phyloP scores from a whole-genome alignment of 2,888 invertebrate species.

The Mythimna lalbum region DNA sequence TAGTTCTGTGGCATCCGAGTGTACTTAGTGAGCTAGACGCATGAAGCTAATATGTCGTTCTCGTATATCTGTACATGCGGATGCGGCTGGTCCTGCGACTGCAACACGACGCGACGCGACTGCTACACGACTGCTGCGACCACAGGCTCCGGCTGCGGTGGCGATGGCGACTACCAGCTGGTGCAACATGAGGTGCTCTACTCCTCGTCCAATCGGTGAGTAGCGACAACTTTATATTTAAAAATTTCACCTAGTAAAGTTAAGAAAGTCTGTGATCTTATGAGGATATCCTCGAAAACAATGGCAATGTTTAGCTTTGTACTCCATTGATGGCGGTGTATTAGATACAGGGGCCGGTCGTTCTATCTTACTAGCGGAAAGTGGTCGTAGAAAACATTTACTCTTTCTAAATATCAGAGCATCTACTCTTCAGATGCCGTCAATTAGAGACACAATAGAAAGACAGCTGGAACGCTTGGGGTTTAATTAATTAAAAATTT shows the following conservation, averaged over 20 bases:
- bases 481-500: too few species aligned
- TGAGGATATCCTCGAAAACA: background rate
- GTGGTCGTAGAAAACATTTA: too few species aligned
- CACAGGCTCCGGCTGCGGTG: slow-evolving; percentile 95
- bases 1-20: slow-evolving; percentile 10
- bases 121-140: slow-evolving; percentile 70
- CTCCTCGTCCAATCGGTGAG: slow-evolving; percentile 98
- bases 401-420: too few species aligned
- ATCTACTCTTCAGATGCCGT: too few species aligned
- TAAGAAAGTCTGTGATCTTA: background rate
- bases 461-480: too few species aligned
- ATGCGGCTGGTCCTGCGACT: slow-evolving; percentile 61
- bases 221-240: background rate
- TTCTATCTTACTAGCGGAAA: too few species aligned
- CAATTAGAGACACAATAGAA: too few species aligned
- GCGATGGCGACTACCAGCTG: slow-evolving; percentile 99
- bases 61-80: slow-evolving; percentile 80
- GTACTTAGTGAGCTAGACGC: slow-evolving; percentile 46
- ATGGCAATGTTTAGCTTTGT: background rate
- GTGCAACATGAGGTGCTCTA: slow-evolving; percentile 99
- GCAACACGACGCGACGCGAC: slow-evolving; percentile 46
- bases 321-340: too few species aligned
- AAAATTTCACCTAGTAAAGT: background rate
- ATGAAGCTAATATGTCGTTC: slow-evolving; percentile 71
- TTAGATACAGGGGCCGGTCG: too few species aligned